These are phyloP conservation scores for Laterallus jamaicensis DNA, from an alignment of 2,113 vertebrate genomes.

Conservation along the genomic window DNA sequence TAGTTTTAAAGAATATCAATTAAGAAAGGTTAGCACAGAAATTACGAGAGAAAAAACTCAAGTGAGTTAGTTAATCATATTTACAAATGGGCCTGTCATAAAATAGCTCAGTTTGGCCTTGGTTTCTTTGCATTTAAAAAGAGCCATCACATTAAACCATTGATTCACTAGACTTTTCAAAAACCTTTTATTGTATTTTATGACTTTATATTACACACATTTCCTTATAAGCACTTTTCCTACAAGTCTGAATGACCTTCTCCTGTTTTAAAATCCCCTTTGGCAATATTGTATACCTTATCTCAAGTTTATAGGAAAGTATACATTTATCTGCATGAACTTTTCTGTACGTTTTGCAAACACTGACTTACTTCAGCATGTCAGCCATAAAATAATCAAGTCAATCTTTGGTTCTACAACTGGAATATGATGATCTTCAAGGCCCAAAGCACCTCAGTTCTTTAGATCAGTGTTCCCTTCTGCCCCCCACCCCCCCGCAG, in stretches of 20 bases:
- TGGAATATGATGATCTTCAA: neutral
- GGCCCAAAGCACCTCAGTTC: neutral
- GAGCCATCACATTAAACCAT: neutral
- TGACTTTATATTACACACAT: neutral
- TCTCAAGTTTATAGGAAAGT: neutral
- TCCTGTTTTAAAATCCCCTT: neutral
- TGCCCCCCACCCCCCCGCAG: neutral
- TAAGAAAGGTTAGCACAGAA: neutral
- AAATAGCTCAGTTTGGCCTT: neutral
- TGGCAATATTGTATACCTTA: neutral
- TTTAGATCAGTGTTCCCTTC: neutral
- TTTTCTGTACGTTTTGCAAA: neutral
- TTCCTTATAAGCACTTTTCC: neutral
- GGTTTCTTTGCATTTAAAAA: constrained; percentile 1
- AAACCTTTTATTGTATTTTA: neutral
- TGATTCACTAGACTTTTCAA: neutral
- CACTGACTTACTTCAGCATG: neutral
- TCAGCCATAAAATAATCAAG: neutral
- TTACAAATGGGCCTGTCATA: constrained; percentile 1
- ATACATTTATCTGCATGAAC: accelerated
- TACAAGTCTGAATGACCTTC: neutral
- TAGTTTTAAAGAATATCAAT: neutral
- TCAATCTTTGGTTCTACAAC: neutral
- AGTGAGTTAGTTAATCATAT: constrained; percentile 19
- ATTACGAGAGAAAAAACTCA: neutral